A percentile compares a stretch with the other conserved stretches of the same genome.
Conservation (phyloP, 2,888 invertebrate genomes). For the Diaprepes abbreviatus region DNA sequence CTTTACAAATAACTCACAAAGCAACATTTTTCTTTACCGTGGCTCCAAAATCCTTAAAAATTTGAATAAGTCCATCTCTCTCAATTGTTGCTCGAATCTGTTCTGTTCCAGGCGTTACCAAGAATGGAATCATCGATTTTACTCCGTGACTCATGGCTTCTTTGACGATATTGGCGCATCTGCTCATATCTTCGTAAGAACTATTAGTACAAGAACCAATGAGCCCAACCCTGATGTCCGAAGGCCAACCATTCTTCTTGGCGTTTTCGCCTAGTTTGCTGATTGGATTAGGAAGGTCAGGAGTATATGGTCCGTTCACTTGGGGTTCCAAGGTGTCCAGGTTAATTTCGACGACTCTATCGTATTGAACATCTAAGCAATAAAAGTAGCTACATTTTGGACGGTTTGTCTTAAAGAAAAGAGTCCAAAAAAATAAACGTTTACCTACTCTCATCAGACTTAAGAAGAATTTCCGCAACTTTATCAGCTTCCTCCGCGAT, state of each 20-base stretch:
- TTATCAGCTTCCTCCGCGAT: constrained; percentile 83
- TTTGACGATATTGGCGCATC: constrained; percentile 95
- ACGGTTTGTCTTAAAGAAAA: no score
- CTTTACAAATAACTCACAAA: no score
- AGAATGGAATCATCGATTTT: constrained; percentile 95
- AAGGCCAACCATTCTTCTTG: constrained; percentile 93
- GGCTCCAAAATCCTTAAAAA: constrained; percentile 93
- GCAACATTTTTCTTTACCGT: constrained; percentile 74
- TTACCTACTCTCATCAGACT: constrained; percentile 77
- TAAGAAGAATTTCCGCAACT: constrained; percentile 78
- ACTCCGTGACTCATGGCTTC: constrained; percentile 91
- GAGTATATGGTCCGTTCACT: constrained; percentile 99
- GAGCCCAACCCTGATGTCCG: constrained; percentile 93
- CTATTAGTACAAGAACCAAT: constrained; percentile 99
- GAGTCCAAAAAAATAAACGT: no score
- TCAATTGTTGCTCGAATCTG: constrained; percentile 99
- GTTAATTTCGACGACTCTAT: constrained; percentile 92
- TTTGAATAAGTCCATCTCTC: constrained; percentile 92
- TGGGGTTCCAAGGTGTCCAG: constrained; percentile 94
- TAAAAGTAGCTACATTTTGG: no score
- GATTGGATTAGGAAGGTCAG: constrained; percentile 97
- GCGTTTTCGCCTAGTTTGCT: constrained; percentile 89
- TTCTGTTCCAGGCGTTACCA: constrained; percentile 98
- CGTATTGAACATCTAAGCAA: constrained; percentile 86
- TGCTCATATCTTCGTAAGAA: constrained; percentile 99